Evolutionary conservation across 1,140 invertebrate species (phyloP).

Genomic region (Tetramorium simillimum): DNA sequence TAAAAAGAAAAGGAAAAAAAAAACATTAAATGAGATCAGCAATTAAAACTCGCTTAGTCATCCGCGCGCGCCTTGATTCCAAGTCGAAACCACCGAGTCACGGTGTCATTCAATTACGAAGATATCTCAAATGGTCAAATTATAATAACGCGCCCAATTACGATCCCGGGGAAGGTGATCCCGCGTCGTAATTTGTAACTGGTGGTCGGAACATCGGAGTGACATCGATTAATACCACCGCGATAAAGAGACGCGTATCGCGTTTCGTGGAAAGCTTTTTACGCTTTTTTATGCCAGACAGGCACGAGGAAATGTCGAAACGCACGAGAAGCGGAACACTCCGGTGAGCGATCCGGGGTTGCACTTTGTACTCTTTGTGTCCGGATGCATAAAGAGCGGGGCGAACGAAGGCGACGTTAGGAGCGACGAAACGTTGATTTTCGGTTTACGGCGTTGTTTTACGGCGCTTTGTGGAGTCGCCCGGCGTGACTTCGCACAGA

Average conservation of each 20-base stretch:
- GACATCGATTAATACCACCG: not conserved
- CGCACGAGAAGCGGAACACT: constrained; percentile 9
- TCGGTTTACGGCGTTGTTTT: constrained; percentile 59
- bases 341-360: not conserved
- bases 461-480: constrained; percentile 43
- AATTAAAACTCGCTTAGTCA: constrained; percentile 43
- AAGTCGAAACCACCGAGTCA: constrained; percentile 23
- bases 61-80: not conserved
- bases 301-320: constrained; percentile 30
- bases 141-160: constrained; percentile 6
- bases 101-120: not conserved
- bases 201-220: not conserved
- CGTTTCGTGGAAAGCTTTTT: not conserved
- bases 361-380: constrained; percentile 51
- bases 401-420: constrained; percentile 35
- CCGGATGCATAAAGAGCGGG: constrained; percentile 49
- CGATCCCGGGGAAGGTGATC: not conserved
- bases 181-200: not conserved
- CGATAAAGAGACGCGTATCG: not conserved
- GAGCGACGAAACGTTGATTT: constrained; percentile 58
- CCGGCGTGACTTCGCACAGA: not conserved
- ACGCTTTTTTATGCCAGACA: not conserved
- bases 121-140: not conserved
- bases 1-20: not conserved
- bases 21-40: not conserved